These are phyloP conservation scores for Pentamera pediparva DNA, from an alignment of 53 echinoderm and acorn worm species.

Conservation along the genomic window DNA sequence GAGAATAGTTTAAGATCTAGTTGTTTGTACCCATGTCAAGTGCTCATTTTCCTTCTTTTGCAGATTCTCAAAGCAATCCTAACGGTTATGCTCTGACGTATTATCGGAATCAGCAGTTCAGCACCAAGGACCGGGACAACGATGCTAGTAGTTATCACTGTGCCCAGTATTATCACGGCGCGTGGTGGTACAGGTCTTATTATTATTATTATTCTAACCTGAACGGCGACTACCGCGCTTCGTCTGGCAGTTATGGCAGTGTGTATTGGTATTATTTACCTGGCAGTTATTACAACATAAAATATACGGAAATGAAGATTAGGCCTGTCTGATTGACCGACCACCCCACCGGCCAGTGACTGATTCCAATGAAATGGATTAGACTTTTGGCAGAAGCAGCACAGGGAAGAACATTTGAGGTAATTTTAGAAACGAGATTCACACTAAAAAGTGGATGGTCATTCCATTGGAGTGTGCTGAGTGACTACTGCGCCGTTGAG, in stretches of 20 bases:
- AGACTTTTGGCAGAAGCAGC: no score
- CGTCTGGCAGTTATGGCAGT: background rate
- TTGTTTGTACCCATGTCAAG: no score
- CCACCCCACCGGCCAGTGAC: no score
- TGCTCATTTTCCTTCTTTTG: background rate
- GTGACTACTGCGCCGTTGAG: no score
- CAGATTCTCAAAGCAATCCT: slow-evolving; percentile 3
- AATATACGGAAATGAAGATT: slow-evolving; percentile 15
- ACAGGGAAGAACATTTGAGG: no score
- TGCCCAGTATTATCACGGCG: slow-evolving; percentile 5
- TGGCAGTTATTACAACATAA: background rate
- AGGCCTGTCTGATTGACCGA: background rate
- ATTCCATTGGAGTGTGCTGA: no score
- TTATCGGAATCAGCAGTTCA: background rate
- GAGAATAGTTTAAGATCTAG: no score
- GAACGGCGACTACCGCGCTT: background rate
- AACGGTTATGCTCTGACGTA: slow-evolving; percentile 8
- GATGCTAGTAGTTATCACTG: slow-evolving; percentile 12
- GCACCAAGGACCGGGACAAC: slow-evolving; percentile 12
- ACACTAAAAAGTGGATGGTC: no score
- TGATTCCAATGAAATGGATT: no score
- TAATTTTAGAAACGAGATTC: no score
- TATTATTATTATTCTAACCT: background rate
- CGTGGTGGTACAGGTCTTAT: slow-evolving; percentile 1
- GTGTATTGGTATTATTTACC: slow-evolving; percentile 5